Evolutionary conservation across 2,797 vertebrate species (phyloP).

Genomic region (Triplophysa bombifrons): DNA sequence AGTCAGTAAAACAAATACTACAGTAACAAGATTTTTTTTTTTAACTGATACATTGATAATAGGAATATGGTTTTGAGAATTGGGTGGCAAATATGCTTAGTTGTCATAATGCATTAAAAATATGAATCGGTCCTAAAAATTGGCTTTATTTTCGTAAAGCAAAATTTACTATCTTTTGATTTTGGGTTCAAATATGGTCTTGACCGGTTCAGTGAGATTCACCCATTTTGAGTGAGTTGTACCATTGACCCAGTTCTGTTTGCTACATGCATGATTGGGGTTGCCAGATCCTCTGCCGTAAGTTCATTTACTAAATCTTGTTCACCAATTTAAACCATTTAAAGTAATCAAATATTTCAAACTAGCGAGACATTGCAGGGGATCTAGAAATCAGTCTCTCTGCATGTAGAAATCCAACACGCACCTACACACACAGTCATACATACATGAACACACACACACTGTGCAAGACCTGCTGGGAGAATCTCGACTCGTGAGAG

Average conservation of each 20-base stretch:
- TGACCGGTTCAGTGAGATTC: constrained; percentile 17
- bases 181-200: constrained; percentile 24
- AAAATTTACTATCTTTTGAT: background rate
- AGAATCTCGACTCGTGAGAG: constrained; percentile 11
- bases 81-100: background rate
- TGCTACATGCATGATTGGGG: constrained; percentile 48
- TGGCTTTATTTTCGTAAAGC: background rate
- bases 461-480: constrained; percentile 4
- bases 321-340: background rate
- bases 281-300: constrained; percentile 47
- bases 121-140: background rate
- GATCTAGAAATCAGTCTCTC: constrained; percentile 41
- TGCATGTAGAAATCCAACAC: constrained; percentile 48
- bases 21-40: too few species aligned
- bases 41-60: too few species aligned
- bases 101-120: too few species aligned
- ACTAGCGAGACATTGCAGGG: constrained; percentile 48
- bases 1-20: too few species aligned
- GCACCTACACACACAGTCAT: constrained; percentile 7
- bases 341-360: background rate
- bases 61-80: background rate
- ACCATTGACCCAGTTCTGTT: constrained; percentile 31
- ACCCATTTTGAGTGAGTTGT: constrained; percentile 39
- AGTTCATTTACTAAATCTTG: background rate
- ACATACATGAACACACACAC: constrained; percentile 31